Conservation (phyloP, 2,888 invertebrate species). For the Drosophila monieri region DNA sequence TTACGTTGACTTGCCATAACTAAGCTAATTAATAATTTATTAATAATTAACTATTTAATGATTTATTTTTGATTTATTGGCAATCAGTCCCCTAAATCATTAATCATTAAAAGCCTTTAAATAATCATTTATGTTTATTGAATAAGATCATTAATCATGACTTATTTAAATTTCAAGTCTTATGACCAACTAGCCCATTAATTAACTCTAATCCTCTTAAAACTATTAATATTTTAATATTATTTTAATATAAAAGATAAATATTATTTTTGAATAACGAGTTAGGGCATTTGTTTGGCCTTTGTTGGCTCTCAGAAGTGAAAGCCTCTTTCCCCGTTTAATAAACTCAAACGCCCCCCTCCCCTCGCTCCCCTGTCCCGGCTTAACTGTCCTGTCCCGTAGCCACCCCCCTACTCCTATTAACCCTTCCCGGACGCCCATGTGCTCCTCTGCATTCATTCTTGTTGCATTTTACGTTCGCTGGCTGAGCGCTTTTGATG, state of each 20-base stretch:
- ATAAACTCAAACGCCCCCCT: neutral
- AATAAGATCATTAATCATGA: neutral
- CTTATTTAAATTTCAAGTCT: neutral
- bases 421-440: conserved; percentile 1
- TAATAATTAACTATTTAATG: too few relatives aligned
- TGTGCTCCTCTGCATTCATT: conserved; percentile 18
- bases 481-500: conserved; percentile 62
- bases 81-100: neutral
- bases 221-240: neutral
- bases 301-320: neutral
- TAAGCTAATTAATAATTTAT: neutral
- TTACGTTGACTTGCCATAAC: too few relatives aligned
- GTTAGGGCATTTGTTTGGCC: neutral
- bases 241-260: neutral
- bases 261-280: neutral
- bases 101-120: neutral
- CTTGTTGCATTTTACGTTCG: conserved; percentile 62
- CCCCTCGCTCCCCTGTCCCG: neutral
- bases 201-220: too few relatives aligned
- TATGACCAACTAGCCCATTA: too few relatives aligned
- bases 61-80: too few relatives aligned
- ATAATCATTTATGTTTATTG: neutral
- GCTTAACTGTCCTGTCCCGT: neutral
- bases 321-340: conserved; percentile 25
- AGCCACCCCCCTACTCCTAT: neutral